phyloP scores from a whole-genome alignment of 2,797 vertebrate species.

The Acipenser transmontanus region DNA sequence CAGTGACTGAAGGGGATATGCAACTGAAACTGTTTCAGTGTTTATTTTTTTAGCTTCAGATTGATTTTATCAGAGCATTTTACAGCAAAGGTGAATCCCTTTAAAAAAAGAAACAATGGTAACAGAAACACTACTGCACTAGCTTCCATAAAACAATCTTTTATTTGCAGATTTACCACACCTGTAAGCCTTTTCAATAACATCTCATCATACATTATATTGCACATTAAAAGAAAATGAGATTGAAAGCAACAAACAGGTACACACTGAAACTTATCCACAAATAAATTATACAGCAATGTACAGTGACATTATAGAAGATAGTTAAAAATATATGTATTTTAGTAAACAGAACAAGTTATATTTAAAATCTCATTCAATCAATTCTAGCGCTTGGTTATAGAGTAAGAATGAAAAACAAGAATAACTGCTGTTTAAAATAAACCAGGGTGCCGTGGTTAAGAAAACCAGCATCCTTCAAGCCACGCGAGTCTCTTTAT shows the following conservation, averaged over 20 bases:
- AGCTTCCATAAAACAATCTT: conserved; percentile 42
- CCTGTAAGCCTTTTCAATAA: conserved; percentile 31
- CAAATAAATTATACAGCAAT: conserved; percentile 1
- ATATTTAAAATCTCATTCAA: too few species aligned
- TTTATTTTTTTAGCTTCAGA: neutral
- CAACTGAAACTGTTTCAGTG: conserved; percentile 3
- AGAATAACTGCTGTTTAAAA: too few species aligned
- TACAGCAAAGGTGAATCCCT: neutral
- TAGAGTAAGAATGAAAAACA: too few species aligned
- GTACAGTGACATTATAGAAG: neutral
- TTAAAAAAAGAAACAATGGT: neutral
- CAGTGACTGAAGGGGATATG: conserved; percentile 14
- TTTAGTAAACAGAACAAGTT: too few species aligned
- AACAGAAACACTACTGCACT: neutral
- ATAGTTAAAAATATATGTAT: too few species aligned
- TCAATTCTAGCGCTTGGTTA: too few species aligned
- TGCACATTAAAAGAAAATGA: neutral
- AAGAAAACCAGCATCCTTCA: too few species aligned
- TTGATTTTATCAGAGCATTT: too few species aligned
- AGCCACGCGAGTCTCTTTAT: too few species aligned
- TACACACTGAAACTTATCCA: neutral
- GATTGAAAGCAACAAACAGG: neutral
- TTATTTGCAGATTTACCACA: conserved; percentile 40
- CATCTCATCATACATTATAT: neutral
- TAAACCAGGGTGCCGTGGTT: too few species aligned